Evolutionary conservation across 2,888 invertebrate genomes (phyloP), one percentile per base, ranked within the genome.

Genomic region (Pachymerium ferrugineum): DNA sequence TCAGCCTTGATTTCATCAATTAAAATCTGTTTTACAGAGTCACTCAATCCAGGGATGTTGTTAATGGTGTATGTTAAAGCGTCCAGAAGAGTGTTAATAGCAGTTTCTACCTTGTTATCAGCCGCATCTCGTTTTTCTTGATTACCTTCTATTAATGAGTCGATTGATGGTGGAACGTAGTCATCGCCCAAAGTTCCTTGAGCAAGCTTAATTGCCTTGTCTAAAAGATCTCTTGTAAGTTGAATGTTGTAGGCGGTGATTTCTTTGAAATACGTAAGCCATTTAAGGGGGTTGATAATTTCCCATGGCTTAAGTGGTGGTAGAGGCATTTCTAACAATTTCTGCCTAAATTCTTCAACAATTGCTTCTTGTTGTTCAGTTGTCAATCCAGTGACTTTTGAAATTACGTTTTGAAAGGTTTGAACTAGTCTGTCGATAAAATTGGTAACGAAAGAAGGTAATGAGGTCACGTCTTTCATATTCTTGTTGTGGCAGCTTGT

Each of bases 161-260:
- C n/a, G n/a, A n/a, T n/a, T n/a, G n/a, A n/a, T n/a, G n/a, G n/a
- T n/a, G n/a, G n/a, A n/a, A n/a, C 62, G 12, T 62, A 62, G 28
- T 62, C 62, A 14, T 62, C 62, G 25, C 62, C 62, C 62, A 62
- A 22, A 28, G 62, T 62, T 62, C 62, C 62, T 28, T 62, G 25
- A 14, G 28, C 62, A 10, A 62, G 28, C 28, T 62, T 62, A 3
- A 62, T 4, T 2, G 62, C 62, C 5, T 62, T 62, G 25, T 62
- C 62, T 2, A 62, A 10, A 25, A 62, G 1, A 12, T 62, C 62
- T 25, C 62, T 62, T 10, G 62, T 62, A 10, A 62, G 5, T 28
- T 12, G 1, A n/a, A 62, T 62, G 62, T 25, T 62, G 62, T 62
- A 62, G 6, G 12, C 28, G 2, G 62, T 25, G 8, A 62, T 25